Evolutionary conservation across 2,797 vertebrate species (phyloP), one percentile per base, ranked within the genome.

Genomic region (Ctenopoma kingsleyae): DNA sequence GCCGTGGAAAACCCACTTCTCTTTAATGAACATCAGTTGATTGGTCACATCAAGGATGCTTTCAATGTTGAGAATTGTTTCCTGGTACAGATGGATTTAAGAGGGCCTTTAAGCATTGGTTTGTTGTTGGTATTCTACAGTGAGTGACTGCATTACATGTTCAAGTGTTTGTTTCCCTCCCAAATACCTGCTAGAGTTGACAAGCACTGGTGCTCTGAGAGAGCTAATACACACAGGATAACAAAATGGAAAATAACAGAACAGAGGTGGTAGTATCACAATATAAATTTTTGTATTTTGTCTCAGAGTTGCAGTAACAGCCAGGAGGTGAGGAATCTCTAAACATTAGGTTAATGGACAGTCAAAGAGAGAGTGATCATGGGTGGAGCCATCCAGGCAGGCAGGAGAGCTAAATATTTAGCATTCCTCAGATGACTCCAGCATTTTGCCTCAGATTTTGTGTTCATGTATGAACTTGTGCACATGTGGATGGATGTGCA

Each of bases 361-460:
- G 76, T 66, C 51, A 32, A 30, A 73, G 52, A 25, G 41, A 72
- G 61, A 15, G 49, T 11, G 41, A 41, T 80, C 78, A 86, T 88
- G 82, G 88, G 81, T 79, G 51, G 75, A 89, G 73, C 49, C 65
- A 41, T 71, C 43, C 50, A 52, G 49, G 67, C 64, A 47, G 51
- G 47, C 80, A 12, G 67, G 13, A 80, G 68, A 90, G 82, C 89
- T 93, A 93, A 93, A 95, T 93, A 92, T 93, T 95, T 94, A 90
- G 85, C 89, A 94, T 95, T 94, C 91, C 86, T 93, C 56, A 80
- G 70, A 92, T 88, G 71, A 81, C 80, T 89, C 67, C 67, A 74
- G 69, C 30, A 8, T 47, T 40, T 65, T 77, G 87, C 78, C 82
- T 38, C 71, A 32, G 48, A 55, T 61, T 77, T 62, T 79, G 62